These are phyloP conservation scores for Nemurella pictetii DNA, from an alignment of 2,888 invertebrate species.

Conservation along the genomic window DNA sequence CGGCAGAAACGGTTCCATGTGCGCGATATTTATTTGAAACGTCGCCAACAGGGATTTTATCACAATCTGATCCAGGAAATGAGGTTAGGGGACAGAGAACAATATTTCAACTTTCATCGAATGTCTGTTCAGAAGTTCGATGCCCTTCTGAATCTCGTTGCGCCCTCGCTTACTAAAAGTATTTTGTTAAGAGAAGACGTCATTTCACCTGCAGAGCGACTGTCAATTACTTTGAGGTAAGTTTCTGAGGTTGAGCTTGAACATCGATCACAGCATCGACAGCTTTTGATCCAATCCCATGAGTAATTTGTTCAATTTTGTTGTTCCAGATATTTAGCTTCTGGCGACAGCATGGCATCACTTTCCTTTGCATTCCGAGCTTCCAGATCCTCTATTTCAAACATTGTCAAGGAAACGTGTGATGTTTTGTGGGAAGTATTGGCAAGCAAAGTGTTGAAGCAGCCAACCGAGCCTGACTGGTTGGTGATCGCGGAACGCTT, in stretches of 20 bases:
- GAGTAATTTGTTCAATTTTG: not conserved
- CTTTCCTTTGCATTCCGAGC: not conserved
- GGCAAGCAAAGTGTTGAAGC: not conserved
- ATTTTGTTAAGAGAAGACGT: no score
- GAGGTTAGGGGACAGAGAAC: no score
- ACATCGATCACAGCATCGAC: not conserved
- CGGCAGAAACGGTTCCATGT: not conserved
- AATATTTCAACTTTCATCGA: no score
- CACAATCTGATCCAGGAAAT: not conserved
- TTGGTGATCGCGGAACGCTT: no score
- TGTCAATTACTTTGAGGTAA: no score
- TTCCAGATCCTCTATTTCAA: not conserved
- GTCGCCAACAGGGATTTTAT: not conserved
- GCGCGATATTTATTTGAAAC: not conserved
- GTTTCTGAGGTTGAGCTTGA: not conserved
- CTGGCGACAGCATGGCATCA: constrained; percentile 8
- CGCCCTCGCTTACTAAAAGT: not conserved
- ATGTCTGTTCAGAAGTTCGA: no score
- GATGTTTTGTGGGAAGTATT: not conserved
- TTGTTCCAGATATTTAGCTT: constrained; percentile 20
- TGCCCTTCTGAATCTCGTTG: no score
- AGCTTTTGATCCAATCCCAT: no score
- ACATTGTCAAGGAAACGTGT: no score
- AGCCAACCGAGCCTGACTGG: constrained; percentile 38
- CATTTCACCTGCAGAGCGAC: no score